Evolutionary conservation across 2,113 vertebrate species (phyloP).

Genomic region (Syngnathoides biaculeatus): DNA sequence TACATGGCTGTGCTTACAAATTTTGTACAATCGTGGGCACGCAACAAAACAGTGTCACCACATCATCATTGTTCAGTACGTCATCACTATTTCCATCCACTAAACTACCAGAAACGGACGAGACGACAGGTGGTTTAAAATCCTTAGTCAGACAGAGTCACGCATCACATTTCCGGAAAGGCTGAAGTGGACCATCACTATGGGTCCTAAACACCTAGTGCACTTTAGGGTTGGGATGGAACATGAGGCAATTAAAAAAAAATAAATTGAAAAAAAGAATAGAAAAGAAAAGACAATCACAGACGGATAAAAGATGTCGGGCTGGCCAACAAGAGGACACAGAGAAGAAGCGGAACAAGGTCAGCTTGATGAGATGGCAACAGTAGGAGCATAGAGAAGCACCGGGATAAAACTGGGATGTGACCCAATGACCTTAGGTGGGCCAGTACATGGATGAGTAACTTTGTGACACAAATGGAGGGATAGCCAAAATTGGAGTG

Average conservation of each 20-base stretch:
- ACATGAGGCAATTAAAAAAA: neutral
- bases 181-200: conserved; percentile 23
- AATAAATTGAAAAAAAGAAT: no score
- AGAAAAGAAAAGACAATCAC: conserved; percentile 5
- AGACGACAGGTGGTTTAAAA: conserved; percentile 53
- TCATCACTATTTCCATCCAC: conserved; percentile 30
- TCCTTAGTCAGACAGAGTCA: conserved; percentile 43
- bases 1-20: conserved; percentile 18
- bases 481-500: conserved; percentile 19
- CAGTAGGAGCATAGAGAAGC: conserved; percentile 9
- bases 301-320: conserved; percentile 5
- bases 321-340: neutral
- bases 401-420: conserved; percentile 11
- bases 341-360: neutral
- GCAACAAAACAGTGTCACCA: conserved; percentile 13
- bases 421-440: conserved; percentile 15
- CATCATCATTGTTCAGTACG: conserved; percentile 2
- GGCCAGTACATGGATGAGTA: conserved; percentile 15
- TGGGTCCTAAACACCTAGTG: conserved; percentile 14
- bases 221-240: conserved; percentile 10
- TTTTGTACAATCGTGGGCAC: conserved; percentile 5
- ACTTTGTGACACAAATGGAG: conserved; percentile 17
- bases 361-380: neutral
- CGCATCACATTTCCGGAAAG: conserved; percentile 24
- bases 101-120: conserved; percentile 34